Percentiles rank a stretch among this genome's conserved stretches.
Evolutionary conservation across 2,888 invertebrate genomes (phyloP).

Genomic region (Ditula angustiorana): DNA sequence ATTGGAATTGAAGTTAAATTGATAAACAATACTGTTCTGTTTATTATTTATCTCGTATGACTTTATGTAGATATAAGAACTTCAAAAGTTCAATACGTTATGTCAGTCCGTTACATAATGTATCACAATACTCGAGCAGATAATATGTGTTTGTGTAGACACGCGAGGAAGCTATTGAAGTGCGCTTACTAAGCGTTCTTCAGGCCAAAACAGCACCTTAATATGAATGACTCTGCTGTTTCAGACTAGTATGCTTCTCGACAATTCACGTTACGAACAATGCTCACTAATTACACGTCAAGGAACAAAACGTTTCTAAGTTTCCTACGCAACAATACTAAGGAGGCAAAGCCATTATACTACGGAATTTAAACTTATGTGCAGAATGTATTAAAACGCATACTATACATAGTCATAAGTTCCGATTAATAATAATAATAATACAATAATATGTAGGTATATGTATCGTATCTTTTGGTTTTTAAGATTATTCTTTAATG

Average conservation of each 20-base stretch:
- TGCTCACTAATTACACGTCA: slow-evolving; percentile 61
- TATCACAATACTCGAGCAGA: slow-evolving; percentile 44
- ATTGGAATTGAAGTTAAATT: background rate
- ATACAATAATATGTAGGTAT: no score
- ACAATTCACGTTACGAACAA: slow-evolving; percentile 63
- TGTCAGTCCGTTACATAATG: slow-evolving; percentile 47
- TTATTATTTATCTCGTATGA: background rate
- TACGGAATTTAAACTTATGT: slow-evolving; percentile 48
- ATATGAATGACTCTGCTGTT: slow-evolving; percentile 60
- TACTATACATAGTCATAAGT: no score
- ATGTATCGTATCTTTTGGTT: no score
- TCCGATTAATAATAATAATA: no score
- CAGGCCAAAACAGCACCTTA: slow-evolving; percentile 47
- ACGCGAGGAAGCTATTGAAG: slow-evolving; percentile 35
- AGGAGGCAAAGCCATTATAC: slow-evolving; percentile 44
- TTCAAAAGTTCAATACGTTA: slow-evolving; percentile 4
- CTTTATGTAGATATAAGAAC: background rate
- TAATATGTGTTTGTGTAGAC: slow-evolving; percentile 39
- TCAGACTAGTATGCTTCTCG: slow-evolving; percentile 50
- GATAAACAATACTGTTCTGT: background rate
- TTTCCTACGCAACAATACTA: slow-evolving; percentile 46
- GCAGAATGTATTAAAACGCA: background rate
- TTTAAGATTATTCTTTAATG: no score
- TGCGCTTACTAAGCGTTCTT: slow-evolving; percentile 47
- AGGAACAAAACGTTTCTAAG: slow-evolving; percentile 54